Base-by-base conservation (phyloP, 2,797 vertebrate genomes). In the Gouania willdenowi region DNA sequence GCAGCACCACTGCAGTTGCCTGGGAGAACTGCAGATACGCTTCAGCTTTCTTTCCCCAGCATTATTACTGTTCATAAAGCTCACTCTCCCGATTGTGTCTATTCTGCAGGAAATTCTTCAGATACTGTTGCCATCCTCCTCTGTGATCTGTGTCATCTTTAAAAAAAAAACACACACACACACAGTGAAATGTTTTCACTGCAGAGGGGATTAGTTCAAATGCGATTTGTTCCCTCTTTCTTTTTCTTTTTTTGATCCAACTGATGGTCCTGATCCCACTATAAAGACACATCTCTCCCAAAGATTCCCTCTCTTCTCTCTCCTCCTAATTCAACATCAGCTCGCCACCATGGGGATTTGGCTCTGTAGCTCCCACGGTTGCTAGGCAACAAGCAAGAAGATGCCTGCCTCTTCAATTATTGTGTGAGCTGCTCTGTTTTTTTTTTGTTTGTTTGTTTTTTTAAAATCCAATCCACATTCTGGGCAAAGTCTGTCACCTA, bases 351-450 rank as follows among this genome's bases (percentile, higher is more conserved):
- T 34, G 19, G 76, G 83, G 84, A 88, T 89, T 85, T 83, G 69
- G 82, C 60, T 83, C 81, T 69, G 79, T 83, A 70, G 78, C 79
- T 86, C 85, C 59, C 33, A 32, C 7, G 76, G 89, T 89, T 89
- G 84, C 89, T 79, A 82, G 69, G 89, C 85, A 89, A 90, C 89
- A 88, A n/a, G 82, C 57, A 81, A 87, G 73, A 82, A 78, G 82
- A 87, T 83, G 82, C 82, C 82, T 84, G 85, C 79, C 81, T 86
- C 78, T 79, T 79, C 35, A 28, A 79, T 79, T 70, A 49, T 81
- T 70, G 76, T 35, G 76, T 35, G 25, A 54, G 33, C 37, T 24
- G 47, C 20, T 13, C 39, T 58, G 66, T 49, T 68, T 85, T 79
- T 71, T 73, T 47, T n/a, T n/a, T n/a, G n/a, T n/a, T n/a, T n/a